Base-by-base conservation (phyloP, 1,140 invertebrate species). In the Mesaphorura yosii region DNA sequence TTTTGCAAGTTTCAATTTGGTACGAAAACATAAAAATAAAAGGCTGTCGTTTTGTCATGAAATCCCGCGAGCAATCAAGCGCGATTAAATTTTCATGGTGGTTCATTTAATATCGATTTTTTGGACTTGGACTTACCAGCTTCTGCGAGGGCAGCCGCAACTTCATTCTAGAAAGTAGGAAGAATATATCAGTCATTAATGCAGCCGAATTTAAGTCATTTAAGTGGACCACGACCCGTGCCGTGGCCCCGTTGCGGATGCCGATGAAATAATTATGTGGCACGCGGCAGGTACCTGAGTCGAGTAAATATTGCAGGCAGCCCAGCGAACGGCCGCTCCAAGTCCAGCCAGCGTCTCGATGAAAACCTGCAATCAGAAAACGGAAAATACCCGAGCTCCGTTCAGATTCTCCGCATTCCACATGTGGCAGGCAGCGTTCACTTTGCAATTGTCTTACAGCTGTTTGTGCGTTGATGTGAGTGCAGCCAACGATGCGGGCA, bases 281-380 rank as follows among this genome's bases (percentile, higher is more conserved):
- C n/a, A n/a, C n/a, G n/a, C n/a, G n/a, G n/a, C n/a, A 41, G 25
- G 26, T 69, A 81, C 80, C 73, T 94, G 92, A 5, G 93, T 97
- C 34, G 92, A 97, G 71, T 95, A 97, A 62, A 98, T 98, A 72
- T 98, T 98, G 69, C 93, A 98, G 5, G 92, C 90, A 0, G 90
- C 83, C 92, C 92, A 96, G 67, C 92, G 68, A 0, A 95, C 82
- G 59, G 86, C 82, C 14, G 92, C 92, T 0, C 92, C 93, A 14
- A 96, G 73, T 47, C 88, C 83, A 2, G 82, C 79, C 23, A 97
- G 70, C 0, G 92, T 96, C 71, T 98, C 92, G 50, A 97, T 89
- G 31, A 98, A 72, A 12, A 80, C 77, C 77, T 78, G 64, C 28
- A 65, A 66, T 48, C 52, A 57, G 45, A 40, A 42, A 39, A 27